These are phyloP conservation scores for Apistogramma diplotaenia DNA, from an alignment of 2,113 vertebrate species.

Conservation along the genomic window DNA sequence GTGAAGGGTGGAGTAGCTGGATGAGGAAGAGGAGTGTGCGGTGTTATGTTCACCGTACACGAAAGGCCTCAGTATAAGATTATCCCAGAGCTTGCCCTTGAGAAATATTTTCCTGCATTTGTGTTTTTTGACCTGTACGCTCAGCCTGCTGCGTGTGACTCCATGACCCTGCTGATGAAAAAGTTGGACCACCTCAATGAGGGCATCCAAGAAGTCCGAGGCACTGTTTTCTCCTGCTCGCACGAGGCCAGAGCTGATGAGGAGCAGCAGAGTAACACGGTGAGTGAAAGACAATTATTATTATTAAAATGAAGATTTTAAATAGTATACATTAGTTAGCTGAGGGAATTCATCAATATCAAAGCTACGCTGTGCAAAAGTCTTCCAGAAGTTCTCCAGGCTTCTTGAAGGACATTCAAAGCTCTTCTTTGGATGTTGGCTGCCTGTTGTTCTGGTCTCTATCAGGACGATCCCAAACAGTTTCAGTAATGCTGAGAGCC, in stretches of 20 bases:
- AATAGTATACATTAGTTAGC: neutral
- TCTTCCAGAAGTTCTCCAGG: neutral
- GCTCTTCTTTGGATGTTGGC: neutral
- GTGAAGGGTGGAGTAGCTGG: slow-evolving; percentile 24
- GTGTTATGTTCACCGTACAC: neutral
- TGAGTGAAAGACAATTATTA: slow-evolving; percentile 53
- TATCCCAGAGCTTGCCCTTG: neutral
- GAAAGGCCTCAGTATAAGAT: slow-evolving; percentile 1
- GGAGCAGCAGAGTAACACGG: slow-evolving; percentile 48
- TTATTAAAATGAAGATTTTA: neutral
- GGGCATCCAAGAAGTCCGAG: slow-evolving; percentile 75
- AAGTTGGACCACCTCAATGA: slow-evolving; percentile 80
- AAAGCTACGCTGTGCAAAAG: neutral
- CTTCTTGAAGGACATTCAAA: neutral
- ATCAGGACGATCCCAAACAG: no score
- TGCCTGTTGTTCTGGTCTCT: neutral
- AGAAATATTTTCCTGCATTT: slow-evolving; percentile 3
- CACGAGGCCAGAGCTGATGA: slow-evolving; percentile 45
- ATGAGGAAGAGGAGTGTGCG: slow-evolving; percentile 13
- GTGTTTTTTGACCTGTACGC: slow-evolving; percentile 4
- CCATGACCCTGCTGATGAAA: slow-evolving; percentile 79
- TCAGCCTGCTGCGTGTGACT: slow-evolving; percentile 66
- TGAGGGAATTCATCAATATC: neutral
- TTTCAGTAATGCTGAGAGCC: no score
- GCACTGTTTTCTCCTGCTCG: slow-evolving; percentile 57